Percentiles rank a stretch among this genome's conserved stretches.
Evolutionary conservation across 2,797 vertebrate genomes (phyloP).

Genomic region (Malacoraja senta): DNA sequence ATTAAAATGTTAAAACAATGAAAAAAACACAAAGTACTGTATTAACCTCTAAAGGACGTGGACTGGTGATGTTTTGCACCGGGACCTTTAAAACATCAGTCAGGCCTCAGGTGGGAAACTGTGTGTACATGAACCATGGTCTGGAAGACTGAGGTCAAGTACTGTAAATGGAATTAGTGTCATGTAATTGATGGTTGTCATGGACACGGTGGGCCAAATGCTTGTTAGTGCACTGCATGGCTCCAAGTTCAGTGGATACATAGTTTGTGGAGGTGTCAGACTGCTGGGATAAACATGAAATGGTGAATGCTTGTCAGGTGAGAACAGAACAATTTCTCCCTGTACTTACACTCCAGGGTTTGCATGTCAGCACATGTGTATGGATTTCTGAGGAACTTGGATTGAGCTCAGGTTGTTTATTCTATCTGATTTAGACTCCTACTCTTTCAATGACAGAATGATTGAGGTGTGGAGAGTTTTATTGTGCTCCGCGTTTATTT

Average conservation of each 20-base stretch:
- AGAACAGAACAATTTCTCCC: conserved; percentile 5
- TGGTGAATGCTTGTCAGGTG: neutral
- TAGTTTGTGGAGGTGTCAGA: neutral
- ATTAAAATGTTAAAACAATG: too few species aligned
- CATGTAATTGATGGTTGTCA: too few species aligned
- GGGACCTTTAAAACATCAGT: too few species aligned
- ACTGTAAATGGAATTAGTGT: too few species aligned
- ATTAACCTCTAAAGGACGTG: too few species aligned
- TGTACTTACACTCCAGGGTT: neutral
- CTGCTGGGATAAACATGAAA: neutral
- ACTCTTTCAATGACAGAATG: neutral
- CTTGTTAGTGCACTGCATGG: too few species aligned
- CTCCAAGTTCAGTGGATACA: neutral
- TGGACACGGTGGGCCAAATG: too few species aligned
- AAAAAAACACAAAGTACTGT: too few species aligned
- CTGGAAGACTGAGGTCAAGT: too few species aligned
- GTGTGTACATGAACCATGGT: too few species aligned
- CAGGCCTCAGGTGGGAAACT: too few species aligned
- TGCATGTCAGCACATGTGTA: neutral
- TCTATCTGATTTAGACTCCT: neutral
- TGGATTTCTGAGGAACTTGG: neutral
- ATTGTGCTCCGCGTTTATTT: neutral
- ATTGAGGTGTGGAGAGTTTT: neutral
- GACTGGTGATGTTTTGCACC: too few species aligned
- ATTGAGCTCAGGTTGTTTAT: neutral